These are phyloP conservation scores for Rhynchomys soricoides DNA, from an alignment of 2,113 vertebrate genomes.

Conservation along the genomic window DNA sequence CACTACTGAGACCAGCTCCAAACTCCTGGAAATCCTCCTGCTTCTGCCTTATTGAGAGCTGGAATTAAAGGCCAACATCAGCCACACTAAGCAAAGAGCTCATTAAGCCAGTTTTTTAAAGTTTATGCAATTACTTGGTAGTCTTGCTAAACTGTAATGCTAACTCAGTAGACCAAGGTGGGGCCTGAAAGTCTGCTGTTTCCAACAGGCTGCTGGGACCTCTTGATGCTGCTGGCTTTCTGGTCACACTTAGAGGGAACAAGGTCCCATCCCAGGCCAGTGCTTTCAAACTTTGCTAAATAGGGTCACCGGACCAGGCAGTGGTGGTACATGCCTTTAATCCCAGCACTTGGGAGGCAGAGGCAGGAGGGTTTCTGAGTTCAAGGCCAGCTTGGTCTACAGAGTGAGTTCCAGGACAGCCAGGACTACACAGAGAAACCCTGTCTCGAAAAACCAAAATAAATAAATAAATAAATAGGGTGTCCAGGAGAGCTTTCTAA, in stretches of 20 bases:
- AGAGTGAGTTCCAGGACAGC: no score
- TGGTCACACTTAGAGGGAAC: not conserved
- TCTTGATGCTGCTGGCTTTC: no score
- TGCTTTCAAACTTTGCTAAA: not conserved
- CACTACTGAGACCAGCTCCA: not conserved
- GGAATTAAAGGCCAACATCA: not conserved
- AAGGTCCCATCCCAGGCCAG: not conserved
- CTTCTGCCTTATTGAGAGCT: not conserved
- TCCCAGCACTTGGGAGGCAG: no score
- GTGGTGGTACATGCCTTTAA: no score
- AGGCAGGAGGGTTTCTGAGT: no score
- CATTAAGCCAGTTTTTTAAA: not conserved
- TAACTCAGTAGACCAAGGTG: not conserved
- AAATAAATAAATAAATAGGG: no score
- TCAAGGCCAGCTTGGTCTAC: no score
- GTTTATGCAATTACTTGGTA: constrained; percentile 10
- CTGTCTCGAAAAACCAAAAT: no score
- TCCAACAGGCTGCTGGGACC: not conserved
- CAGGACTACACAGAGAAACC: no score
- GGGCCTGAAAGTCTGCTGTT: not conserved
- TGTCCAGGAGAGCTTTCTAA: not conserved
- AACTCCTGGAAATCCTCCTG: not conserved
- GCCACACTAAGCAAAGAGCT: not conserved
- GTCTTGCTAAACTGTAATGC: constrained; percentile 12
- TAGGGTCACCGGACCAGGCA: constrained; percentile 30